phyloP scores from a whole-genome alignment of 2,797 vertebrate species.

The Microtus agrestis region DNA sequence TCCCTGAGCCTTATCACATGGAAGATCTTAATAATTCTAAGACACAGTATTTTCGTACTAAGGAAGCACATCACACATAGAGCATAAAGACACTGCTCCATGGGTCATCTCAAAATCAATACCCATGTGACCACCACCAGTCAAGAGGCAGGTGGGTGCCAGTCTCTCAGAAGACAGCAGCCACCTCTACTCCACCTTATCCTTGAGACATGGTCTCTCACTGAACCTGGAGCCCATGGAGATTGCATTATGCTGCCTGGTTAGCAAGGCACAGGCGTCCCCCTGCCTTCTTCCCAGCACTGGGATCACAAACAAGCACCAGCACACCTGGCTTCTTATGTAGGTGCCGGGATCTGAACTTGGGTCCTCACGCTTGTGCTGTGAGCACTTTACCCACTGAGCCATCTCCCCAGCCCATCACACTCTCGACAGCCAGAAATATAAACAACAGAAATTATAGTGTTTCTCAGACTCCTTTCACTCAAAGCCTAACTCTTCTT shows the following conservation, averaged over 20 bases:
- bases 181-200: background rate
- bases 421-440: background rate
- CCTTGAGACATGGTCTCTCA: background rate
- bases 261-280: background rate
- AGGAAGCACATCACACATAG: background rate
- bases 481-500: conserved; percentile 32
- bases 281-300: background rate
- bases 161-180: background rate
- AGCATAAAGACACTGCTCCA: background rate
- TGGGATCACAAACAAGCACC: background rate
- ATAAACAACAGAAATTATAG: conserved; percentile 5
- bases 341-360: background rate
- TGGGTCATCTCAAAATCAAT: background rate
- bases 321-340: background rate
- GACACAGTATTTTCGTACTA: background rate
- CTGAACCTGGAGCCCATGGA: background rate
- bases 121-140: background rate
- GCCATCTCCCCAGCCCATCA: background rate
- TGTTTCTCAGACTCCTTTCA: background rate
- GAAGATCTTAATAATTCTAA: conserved; percentile 37
- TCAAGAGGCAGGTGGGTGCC: background rate
- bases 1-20: conserved; percentile 12
- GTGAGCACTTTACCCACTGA: background rate
- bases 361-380: background rate
- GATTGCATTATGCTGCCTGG: background rate